These are phyloP conservation scores for Eupelmus urozonus DNA, from an alignment of 2,888 invertebrate species.

Conservation along the genomic window DNA sequence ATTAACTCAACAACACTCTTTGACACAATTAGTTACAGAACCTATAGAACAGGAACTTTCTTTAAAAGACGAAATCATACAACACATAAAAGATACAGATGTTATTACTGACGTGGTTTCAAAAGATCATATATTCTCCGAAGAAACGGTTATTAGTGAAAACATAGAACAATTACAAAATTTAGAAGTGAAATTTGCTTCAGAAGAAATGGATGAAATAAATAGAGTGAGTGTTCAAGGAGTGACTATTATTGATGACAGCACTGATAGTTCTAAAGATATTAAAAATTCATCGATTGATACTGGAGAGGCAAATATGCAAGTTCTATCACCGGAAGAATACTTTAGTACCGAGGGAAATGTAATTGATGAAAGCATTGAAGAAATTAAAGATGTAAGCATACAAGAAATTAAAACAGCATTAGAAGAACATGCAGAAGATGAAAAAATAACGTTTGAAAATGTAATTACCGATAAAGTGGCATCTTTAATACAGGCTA, in stretches of 20 bases:
- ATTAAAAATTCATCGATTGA: background rate
- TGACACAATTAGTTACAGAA: too few relatives aligned
- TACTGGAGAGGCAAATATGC: background rate
- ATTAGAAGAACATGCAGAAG: background rate
- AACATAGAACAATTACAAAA: background rate
- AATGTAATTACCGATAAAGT: background rate
- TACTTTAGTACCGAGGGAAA: background rate
- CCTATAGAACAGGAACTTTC: background rate
- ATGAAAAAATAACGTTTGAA: slow-evolving; percentile 5
- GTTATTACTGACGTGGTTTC: background rate
- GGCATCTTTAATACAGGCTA: background rate
- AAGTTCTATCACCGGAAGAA: background rate
- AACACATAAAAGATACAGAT: too few relatives aligned
- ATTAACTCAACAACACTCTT: too few relatives aligned
- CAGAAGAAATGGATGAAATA: background rate
- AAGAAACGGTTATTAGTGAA: background rate
- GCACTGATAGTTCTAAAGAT: too few relatives aligned
- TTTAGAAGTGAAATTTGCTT: too few relatives aligned
- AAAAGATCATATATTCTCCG: background rate
- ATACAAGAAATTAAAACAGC: background rate
- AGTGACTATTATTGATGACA: too few relatives aligned
- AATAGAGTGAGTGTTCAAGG: background rate
- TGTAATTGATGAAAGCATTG: background rate
- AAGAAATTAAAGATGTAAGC: background rate
- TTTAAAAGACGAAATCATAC: too few relatives aligned